These are phyloP conservation scores for Melieria omissa DNA, from an alignment of 2,888 invertebrate genomes.

Conservation along the genomic window DNA sequence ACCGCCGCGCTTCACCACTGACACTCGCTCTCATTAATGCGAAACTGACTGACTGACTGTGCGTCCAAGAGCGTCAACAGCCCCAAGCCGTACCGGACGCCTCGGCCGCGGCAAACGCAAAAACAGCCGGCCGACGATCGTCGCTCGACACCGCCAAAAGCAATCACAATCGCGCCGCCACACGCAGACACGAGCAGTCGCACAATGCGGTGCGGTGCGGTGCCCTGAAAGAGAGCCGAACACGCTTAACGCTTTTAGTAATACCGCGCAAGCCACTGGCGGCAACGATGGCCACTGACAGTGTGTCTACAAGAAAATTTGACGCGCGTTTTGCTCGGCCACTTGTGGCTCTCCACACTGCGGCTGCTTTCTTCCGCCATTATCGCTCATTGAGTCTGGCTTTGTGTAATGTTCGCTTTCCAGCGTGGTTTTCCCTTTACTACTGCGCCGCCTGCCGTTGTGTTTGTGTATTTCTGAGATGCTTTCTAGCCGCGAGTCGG, in stretches of 20 bases:
- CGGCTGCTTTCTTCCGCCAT: background rate
- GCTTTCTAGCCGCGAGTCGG: background rate
- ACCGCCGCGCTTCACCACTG: slow-evolving; percentile 40
- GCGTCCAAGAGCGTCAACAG: slow-evolving; percentile 42
- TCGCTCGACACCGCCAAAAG: background rate
- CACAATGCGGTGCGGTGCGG: background rate
- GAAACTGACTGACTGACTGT: slow-evolving; percentile 64
- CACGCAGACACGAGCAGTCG: slow-evolving; percentile 1
- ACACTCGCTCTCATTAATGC: slow-evolving; percentile 65
- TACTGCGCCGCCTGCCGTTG: background rate
- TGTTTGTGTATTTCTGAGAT: slow-evolving; percentile 12
- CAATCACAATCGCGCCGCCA: background rate
- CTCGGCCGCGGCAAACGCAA: background rate
- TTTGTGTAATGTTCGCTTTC: background rate
- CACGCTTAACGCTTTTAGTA: background rate
- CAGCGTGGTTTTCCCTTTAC: background rate
- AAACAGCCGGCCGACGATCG: slow-evolving; percentile 38
- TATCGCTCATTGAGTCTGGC: background rate
- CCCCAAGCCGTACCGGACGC: slow-evolving; percentile 28
- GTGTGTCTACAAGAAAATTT: background rate
- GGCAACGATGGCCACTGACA: background rate
- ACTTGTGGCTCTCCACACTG: too few relatives aligned
- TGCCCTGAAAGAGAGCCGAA: background rate
- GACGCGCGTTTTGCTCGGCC: too few relatives aligned
- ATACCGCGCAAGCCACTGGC: background rate